Base-by-base conservation (phyloP, 2,113 vertebrate species). In the Caranx melampygus region DNA sequence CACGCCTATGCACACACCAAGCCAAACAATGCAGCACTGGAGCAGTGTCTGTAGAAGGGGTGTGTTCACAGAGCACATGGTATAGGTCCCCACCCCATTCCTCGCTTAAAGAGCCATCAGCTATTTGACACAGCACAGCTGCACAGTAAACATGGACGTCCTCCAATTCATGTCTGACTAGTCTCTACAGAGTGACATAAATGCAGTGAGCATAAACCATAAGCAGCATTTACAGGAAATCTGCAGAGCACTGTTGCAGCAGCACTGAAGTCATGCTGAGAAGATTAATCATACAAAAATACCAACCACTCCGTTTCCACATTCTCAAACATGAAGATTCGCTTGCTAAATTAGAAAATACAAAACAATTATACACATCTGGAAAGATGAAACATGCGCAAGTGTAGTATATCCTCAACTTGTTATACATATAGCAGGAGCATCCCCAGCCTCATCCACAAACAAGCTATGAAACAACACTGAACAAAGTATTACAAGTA, bases 31-130 rank as follows among this genome's bases (percentile, higher is more conserved):
- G 80, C 88, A 81, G 76, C 12, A 66, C 37, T 69, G 21, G 55
- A 82, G 49, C 64, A 61, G 60, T 58, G 69, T 47, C 18, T 26
- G 35, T 79, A 74, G 34, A 58, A 66, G 76, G 72, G 74, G 76
- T 65, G 81, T 88, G 85, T 64, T 44, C 75, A 79, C 3, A 51
- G 62, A 87, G 81, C 83, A 88, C 87, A 88, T 90, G 88, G 83
- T 80, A 57, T 75, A 47, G 61, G 65, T 57, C 75, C 33, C 77
- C 79, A 1, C 81, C 90, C 78, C 51, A 11, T 51, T 52, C 72
- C 40, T 21, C 14, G 71, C 68, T 92, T 90, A 90, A 91, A 91
- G 87, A 76, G 75, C 72, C 87, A 83, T 61, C 44, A 33, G 49
- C 67, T 67, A 11, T 75, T 37, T 69, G 47, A 54, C 26, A 70